Base-by-base conservation (phyloP, 2,113 vertebrate species). In the Hippoglossus stenolepis region DNA sequence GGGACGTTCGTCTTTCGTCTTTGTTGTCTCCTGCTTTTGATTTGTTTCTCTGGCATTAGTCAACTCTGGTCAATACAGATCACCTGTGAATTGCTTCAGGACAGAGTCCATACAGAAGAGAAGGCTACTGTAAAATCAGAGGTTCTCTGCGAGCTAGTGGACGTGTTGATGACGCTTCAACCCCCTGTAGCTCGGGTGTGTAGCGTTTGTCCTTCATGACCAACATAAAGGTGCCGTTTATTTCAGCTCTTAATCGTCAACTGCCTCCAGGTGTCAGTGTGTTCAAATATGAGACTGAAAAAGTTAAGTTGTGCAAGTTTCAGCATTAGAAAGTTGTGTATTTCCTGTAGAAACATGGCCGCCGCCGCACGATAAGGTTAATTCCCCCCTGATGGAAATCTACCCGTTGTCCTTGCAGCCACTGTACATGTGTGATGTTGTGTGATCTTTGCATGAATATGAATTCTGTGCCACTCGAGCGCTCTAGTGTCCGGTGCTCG, bases 361-460 rank as follows among this genome's bases (percentile, higher is more conserved):
- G 1, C 18, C 5, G 18, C 17, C n/a, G 5, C 24, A 54, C 15
- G n/a, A 47, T 1, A 8, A 51, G 24, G 51, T 75, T 66, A 14
- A 74, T 21, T 9, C 62, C 61, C 61, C 61, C 45, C 57, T 38
- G 56, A 47, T 5, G 3, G 1, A 54, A 49, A 80, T 53, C n/a
- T 12, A 4, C 62, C 14, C 4, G 12, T 69, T 78, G 53, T 69
- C 1, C 57, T 47, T 4, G 2, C 38, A n/a, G 31, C 62, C 21
- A 17, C 9, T 47, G 20, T 57, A 10, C 43, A 18, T 20, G 35
- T 77, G 47, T 38, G 28, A 47, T 66, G 53, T 51, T 11, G 59
- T 80, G 35, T 66, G 71, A 81, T 81, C 60, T 65, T 21, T 15
- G 15, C 73, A 84, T 89, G 86, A 87, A 92, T 94, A 91, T 86